A percentile compares a stretch with the other conserved stretches of the same genome.
These are phyloP conservation scores for Hyalella azteca DNA, from an alignment of 2,888 invertebrate genomes.

Conservation along the genomic window DNA sequence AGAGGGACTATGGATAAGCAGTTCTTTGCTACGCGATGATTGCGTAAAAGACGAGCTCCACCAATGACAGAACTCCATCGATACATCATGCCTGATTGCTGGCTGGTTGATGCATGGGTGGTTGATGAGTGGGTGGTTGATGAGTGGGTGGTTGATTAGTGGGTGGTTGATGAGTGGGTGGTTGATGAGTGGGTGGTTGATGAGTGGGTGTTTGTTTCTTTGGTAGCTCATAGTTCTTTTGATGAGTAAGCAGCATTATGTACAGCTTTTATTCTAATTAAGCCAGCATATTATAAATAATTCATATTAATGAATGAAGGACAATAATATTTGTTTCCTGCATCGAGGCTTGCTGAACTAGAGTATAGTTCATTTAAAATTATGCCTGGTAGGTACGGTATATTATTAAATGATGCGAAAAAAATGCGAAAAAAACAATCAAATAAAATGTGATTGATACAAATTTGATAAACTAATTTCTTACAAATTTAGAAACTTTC, in stretches of 20 bases:
- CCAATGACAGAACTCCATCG: constrained; percentile 7
- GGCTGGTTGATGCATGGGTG: neutral
- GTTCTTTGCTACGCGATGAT: neutral
- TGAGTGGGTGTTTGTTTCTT: neutral
- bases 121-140: neutral
- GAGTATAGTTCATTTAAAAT: neutral
- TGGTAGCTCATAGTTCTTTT: neutral
- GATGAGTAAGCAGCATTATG: too few relatives aligned
- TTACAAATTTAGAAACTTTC: neutral
- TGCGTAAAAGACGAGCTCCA: neutral
- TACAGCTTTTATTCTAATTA: neutral
- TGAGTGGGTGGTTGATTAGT: neutral
- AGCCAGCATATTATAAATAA: too few relatives aligned
- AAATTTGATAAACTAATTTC: neutral
- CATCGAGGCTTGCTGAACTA: too few relatives aligned
- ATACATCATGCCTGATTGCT: neutral
- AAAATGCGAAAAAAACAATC: neutral
- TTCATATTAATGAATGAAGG: too few relatives aligned
- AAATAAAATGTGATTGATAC: neutral
- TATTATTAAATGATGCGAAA: neutral
- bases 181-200: neutral
- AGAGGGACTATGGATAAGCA: neutral
- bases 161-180: neutral
- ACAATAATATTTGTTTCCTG: too few relatives aligned
- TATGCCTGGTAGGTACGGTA: neutral